phyloP scores from a whole-genome alignment of 2,888 invertebrate species.

The Spicauda simplicius region DNA sequence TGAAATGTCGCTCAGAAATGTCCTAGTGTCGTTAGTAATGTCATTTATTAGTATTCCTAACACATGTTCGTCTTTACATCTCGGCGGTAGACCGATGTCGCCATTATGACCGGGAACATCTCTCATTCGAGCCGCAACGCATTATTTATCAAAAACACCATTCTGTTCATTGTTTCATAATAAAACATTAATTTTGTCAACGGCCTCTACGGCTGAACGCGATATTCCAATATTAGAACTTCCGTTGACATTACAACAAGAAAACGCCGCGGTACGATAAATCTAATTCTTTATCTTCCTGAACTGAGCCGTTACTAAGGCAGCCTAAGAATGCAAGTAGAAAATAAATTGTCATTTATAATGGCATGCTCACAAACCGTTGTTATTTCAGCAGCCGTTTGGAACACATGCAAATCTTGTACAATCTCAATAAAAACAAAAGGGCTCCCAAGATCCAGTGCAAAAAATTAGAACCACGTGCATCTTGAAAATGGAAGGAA shows the following conservation, averaged over 20 bases:
- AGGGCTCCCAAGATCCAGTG: slow-evolving; percentile 55
- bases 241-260: slow-evolving; percentile 67
- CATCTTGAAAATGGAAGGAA: slow-evolving; percentile 70
- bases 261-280: slow-evolving; percentile 53
- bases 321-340: slow-evolving; percentile 48
- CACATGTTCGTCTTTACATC: slow-evolving; percentile 51
- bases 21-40: slow-evolving; percentile 45
- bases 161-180: slow-evolving; percentile 82
- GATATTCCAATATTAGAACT: slow-evolving; percentile 75
- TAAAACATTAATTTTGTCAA: slow-evolving; percentile 82
- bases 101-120: slow-evolving; percentile 64
- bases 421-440: slow-evolving; percentile 70
- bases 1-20: slow-evolving; percentile 12
- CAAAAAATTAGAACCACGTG: slow-evolving; percentile 78
- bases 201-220: slow-evolving; percentile 68
- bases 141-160: slow-evolving; percentile 73
- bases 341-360: slow-evolving; percentile 57
- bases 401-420: slow-evolving; percentile 75
- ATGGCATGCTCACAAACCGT: slow-evolving; percentile 49
- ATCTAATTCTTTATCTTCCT: slow-evolving; percentile 54
- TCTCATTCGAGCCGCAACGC: slow-evolving; percentile 64
- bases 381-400: slow-evolving; percentile 47
- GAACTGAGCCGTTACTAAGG: slow-evolving; percentile 38
- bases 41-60: slow-evolving; percentile 50
- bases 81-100: slow-evolving; percentile 54